A percentile compares a stretch with the other conserved stretches of the same genome.
phyloP scores from a whole-genome alignment of 2,113 vertebrate species.

The Damaliscus lunatus region DNA sequence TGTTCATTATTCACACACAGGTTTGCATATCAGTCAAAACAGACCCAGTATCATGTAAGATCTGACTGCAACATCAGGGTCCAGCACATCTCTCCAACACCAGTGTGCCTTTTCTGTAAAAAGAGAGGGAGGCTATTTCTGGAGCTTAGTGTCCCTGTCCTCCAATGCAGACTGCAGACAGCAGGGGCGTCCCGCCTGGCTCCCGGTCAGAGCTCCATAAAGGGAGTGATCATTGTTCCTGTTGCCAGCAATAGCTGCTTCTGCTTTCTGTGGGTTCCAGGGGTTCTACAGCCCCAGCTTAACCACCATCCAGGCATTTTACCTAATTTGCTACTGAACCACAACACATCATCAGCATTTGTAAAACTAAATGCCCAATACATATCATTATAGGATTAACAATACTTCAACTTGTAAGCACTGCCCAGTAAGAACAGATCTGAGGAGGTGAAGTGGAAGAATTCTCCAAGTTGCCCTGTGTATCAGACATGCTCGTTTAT shows the following conservation, averaged over 20 bases:
- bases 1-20: neutral
- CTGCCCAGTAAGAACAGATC: neutral
- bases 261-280: neutral
- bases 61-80: neutral
- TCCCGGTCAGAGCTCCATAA: neutral
- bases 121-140: neutral
- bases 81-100: neutral
- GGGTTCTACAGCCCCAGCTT: neutral
- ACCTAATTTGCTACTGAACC: neutral
- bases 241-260: neutral
- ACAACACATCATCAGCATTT: neutral
- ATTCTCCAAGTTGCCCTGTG: neutral
- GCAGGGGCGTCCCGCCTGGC: neutral
- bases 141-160: neutral
- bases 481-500: neutral
- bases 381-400: neutral
- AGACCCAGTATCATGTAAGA: neutral
- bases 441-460: neutral
- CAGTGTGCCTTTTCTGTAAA: neutral
- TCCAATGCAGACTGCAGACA: neutral
- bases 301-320: neutral
- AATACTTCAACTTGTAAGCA: neutral
- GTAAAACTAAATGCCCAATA: neutral
- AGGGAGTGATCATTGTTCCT: neutral
- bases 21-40: neutral